Percentiles rank a stretch among this genome's conserved stretches.
These are phyloP conservation scores for Mobula birostris DNA, from an alignment of 2,113 vertebrate genomes.

Conservation along the genomic window DNA sequence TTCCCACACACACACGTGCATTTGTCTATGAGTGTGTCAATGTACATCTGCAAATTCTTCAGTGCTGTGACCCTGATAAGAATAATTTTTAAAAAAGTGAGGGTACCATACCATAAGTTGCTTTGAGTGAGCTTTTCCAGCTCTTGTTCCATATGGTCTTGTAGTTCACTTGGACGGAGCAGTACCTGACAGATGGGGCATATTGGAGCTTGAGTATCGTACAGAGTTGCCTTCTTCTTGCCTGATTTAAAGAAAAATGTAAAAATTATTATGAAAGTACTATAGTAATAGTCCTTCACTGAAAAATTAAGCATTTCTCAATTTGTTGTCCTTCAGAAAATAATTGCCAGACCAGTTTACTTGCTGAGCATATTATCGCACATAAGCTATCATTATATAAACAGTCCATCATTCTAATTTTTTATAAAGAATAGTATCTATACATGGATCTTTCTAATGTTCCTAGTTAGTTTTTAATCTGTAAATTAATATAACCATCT, in stretches of 20 bases:
- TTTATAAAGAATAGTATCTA: not conserved
- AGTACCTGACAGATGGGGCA: conserved; percentile 97
- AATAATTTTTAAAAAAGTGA: not conserved
- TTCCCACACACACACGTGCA: not conserved
- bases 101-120: conserved; percentile 74
- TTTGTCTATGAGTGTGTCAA: not conserved
- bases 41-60: not conserved
- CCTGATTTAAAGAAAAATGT: conserved; percentile 57
- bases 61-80: not conserved
- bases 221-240: conserved; percentile 91
- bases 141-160: conserved; percentile 98
- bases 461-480: not conserved
- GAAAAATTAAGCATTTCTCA: not conserved
- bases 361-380: not conserved
- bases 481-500: not conserved
- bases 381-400: not conserved
- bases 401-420: not conserved
- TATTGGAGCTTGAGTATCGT: conserved; percentile 92
- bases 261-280: conserved; percentile 3
- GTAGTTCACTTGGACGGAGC: conserved; percentile 86
- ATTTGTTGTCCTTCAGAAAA: not conserved
- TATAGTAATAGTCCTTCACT: not conserved
- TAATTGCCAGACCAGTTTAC: not conserved
- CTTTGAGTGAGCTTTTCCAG: conserved; percentile 85
- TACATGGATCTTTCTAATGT: not conserved